Evolutionary conservation across 2,888 invertebrate species (phyloP).

Genomic region (Stegophylla sp.): DNA sequence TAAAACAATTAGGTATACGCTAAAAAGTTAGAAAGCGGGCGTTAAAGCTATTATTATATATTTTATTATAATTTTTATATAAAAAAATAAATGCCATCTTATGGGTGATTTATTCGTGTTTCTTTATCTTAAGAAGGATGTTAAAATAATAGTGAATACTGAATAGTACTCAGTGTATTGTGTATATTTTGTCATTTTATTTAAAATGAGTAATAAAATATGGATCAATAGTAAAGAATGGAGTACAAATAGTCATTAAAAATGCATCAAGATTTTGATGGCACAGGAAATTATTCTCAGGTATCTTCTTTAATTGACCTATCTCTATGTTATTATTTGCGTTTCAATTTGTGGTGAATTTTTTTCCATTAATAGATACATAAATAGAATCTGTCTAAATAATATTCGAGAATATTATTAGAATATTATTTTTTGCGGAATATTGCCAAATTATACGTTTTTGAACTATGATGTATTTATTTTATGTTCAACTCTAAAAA

Average conservation of each 20-base stretch:
- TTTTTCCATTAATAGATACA: neutral
- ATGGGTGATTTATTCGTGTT: slow-evolving; percentile 16
- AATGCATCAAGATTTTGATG: slow-evolving; percentile 11
- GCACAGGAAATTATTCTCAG: slow-evolving; percentile 3
- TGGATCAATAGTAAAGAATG: slow-evolving; percentile 17
- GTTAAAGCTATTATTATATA: slow-evolving; percentile 24
- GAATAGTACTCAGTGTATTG: neutral
- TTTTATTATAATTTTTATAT: slow-evolving; percentile 19
- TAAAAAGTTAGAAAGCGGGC: slow-evolving; percentile 34
- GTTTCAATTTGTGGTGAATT: slow-evolving; percentile 14
- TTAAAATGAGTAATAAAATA: slow-evolving; percentile 7
- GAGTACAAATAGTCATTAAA: slow-evolving; percentile 45
- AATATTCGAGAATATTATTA: too few relatives aligned
- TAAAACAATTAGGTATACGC: slow-evolving; percentile 25
- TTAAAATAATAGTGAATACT: neutral
- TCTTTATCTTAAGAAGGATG: too few relatives aligned
- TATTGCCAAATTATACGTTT: too few relatives aligned
- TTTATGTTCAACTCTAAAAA: too few relatives aligned
- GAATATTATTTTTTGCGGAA: too few relatives aligned
- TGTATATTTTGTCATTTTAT: neutral
- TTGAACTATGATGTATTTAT: too few relatives aligned
- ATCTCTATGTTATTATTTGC: slow-evolving; percentile 1
- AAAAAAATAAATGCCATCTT: neutral
- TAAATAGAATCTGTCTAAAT: neutral
- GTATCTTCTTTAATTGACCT: slow-evolving; percentile 11